Evolutionary conservation across 2,113 vertebrate genomes (phyloP).

Genomic region (human): DNA sequence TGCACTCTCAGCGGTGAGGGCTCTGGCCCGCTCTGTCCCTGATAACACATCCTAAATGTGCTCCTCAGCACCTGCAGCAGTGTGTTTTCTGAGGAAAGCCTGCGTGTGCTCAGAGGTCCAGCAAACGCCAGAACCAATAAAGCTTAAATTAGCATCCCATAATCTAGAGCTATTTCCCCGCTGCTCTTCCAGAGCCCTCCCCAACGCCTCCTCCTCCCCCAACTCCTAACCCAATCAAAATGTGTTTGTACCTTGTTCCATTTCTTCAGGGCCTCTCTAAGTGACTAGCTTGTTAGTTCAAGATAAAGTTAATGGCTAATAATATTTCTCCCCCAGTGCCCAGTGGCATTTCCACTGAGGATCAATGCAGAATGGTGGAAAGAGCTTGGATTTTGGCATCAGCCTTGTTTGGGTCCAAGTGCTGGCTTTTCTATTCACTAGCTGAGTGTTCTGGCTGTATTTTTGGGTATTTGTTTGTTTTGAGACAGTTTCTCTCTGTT

Average conservation of each 20-base stretch:
- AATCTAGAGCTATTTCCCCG: constrained; percentile 23
- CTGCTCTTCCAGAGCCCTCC: background rate
- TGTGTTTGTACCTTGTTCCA: background rate
- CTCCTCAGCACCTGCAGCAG: background rate
- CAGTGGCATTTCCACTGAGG: background rate
- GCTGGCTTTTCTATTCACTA: background rate
- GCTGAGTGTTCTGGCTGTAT: background rate
- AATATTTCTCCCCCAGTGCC: background rate
- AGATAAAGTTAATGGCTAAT: constrained; percentile 59
- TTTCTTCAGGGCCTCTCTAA: constrained; percentile 62
- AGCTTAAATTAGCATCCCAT: constrained; percentile 42
- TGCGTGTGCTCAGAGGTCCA: background rate
- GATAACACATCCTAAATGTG: background rate
- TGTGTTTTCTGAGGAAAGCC: background rate
- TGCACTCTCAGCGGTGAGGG: background rate
- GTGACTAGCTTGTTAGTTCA: constrained; percentile 66
- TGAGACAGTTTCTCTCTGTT: background rate
- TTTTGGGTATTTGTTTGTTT: background rate
- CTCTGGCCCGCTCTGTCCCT: background rate
- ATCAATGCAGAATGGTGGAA: background rate
- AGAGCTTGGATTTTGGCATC: background rate
- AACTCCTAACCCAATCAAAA: constrained; percentile 44
- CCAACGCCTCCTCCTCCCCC: background rate
- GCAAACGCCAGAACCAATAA: constrained; percentile 38
- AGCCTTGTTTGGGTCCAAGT: background rate